These are phyloP conservation scores for Pogonocichla stellata DNA, from an alignment of 2,113 vertebrate genomes.

Conservation along the genomic window DNA sequence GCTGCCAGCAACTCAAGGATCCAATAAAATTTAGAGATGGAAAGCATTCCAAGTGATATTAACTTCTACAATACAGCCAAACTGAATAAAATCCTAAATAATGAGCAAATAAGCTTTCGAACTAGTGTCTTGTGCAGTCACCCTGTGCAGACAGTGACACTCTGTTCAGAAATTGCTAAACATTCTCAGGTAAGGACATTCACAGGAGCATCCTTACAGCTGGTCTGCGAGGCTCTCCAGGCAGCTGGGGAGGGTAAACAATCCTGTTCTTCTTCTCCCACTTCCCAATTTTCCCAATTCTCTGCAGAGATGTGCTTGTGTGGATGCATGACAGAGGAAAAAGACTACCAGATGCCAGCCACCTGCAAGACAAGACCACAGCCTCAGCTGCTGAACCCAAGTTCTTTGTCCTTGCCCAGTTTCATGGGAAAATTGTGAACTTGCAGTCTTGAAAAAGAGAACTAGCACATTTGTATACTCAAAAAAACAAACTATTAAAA, in stretches of 20 bases:
- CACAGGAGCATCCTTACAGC: slow-evolving; percentile 78
- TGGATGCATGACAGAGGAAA: slow-evolving; percentile 78
- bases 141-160: background rate
- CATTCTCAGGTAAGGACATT: background rate
- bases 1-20: background rate
- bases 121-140: background rate
- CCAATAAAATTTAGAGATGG: background rate
- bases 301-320: slow-evolving; percentile 71
- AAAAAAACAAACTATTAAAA: background rate
- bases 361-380: slow-evolving; percentile 68
- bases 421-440: background rate
- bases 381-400: background rate
- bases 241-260: slow-evolving; percentile 86
- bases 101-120: background rate
- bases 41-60: background rate
- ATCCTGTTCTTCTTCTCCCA: slow-evolving; percentile 89
- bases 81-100: background rate
- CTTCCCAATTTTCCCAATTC: slow-evolving; percentile 8
- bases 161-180: background rate
- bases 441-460: background rate
- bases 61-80: background rate
- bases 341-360: slow-evolving; percentile 24
- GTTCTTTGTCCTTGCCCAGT: background rate
- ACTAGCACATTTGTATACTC: background rate
- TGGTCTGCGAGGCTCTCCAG: slow-evolving; percentile 85